Conservation (phyloP, 2,888 invertebrate species). For the Arge pagana region DNA sequence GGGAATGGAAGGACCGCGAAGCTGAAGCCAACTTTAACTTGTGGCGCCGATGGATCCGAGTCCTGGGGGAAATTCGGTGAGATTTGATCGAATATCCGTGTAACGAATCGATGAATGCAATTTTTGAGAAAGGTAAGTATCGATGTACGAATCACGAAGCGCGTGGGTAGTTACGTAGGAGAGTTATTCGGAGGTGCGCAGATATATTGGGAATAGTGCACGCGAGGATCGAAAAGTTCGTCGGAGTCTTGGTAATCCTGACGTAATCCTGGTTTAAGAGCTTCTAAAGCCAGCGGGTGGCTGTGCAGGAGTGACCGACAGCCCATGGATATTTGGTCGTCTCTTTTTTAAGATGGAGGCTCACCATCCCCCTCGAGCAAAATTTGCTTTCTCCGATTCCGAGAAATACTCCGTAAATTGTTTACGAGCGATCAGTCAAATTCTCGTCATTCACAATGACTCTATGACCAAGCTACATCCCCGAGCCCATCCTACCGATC, state of each 20-base stretch:
- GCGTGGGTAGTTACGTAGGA: too few species aligned
- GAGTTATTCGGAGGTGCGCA: too few species aligned
- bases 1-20: too few species aligned
- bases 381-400: constrained; percentile 43
- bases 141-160: too few species aligned
- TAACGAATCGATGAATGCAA: too few species aligned
- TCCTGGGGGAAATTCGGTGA: too few species aligned
- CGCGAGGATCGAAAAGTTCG: constrained; percentile 1
- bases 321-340: not conserved
- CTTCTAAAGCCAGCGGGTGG: constrained; percentile 47
- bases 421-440: constrained; percentile 55
- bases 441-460: constrained; percentile 51
- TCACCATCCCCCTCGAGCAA: constrained; percentile 27
- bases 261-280: constrained; percentile 48
- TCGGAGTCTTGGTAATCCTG: constrained; percentile 37
- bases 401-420: constrained; percentile 41
- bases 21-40: too few species aligned
- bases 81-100: too few species aligned
- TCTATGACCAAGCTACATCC: constrained; percentile 40
- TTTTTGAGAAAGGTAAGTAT: too few species aligned
- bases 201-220: too few species aligned
- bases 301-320: constrained; percentile 22
- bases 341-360: constrained; percentile 13
- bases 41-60: too few species aligned
- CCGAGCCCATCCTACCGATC: not conserved